Percentiles rank a stretch among this genome's conserved stretches.
Evolutionary conservation across 2,797 vertebrate species (phyloP).

Genomic region (Muscicapa comitata): DNA sequence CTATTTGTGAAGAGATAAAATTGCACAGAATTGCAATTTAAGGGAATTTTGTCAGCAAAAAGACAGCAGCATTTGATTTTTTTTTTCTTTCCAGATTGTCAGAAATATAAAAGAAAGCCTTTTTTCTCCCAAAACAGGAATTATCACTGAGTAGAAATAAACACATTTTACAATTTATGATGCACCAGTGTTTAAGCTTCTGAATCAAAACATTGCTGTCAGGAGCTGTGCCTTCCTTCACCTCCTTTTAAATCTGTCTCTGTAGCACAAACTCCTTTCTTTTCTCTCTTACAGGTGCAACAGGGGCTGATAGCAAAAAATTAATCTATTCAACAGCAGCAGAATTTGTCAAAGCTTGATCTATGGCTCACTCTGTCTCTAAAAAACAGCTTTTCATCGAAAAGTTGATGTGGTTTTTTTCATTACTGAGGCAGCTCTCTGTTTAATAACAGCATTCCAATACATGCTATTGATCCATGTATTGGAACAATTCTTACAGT

Average conservation of each 20-base stretch:
- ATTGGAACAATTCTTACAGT: not conserved
- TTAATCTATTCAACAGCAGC: not conserved
- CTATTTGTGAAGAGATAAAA: not conserved
- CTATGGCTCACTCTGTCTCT: not conserved
- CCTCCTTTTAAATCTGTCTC: not conserved
- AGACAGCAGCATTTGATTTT: not conserved
- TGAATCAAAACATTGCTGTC: not conserved
- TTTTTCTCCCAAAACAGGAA: not conserved
- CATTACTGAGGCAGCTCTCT: not conserved
- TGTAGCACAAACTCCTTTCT: not conserved
- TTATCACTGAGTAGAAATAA: not conserved
- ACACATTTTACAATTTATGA: not conserved
- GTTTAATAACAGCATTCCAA: not conserved
- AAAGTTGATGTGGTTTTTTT: not conserved
- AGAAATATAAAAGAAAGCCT: not conserved
- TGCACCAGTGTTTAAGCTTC: not conserved
- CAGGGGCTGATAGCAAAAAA: not conserved
- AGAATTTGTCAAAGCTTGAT: conserved; percentile 21
- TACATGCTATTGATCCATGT: not conserved
- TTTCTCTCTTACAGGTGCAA: not conserved
- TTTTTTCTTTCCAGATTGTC: not conserved
- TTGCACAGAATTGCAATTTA: not conserved
- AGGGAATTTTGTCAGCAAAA: not conserved
- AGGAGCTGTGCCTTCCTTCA: not conserved
- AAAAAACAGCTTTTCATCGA: not conserved